Conservation (phyloP, 2,888 invertebrate species). For the Drosophila multiciliata region DNA sequence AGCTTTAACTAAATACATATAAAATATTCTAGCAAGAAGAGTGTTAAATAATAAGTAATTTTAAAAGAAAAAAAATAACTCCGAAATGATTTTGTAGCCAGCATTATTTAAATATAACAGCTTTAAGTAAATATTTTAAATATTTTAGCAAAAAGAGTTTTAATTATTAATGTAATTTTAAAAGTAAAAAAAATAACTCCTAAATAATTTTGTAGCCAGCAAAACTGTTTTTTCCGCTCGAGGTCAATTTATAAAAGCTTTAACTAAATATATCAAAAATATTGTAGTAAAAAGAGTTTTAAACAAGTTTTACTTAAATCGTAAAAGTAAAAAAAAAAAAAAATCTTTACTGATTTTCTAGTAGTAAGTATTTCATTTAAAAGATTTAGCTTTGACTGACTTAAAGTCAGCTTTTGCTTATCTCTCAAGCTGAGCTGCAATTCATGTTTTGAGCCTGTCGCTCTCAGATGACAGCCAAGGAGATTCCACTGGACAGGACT, state of each 20-base stretch:
- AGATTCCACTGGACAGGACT: conserved; percentile 29
- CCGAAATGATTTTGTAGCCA: too few relatives aligned
- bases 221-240: background rate
- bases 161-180: background rate
- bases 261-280: background rate
- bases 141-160: background rate
- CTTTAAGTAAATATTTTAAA: background rate
- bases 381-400: background rate
- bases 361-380: conserved; percentile 1
- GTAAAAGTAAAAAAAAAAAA: too few relatives aligned
- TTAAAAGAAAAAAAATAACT: too few relatives aligned
- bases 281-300: background rate
- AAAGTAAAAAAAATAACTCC: background rate
- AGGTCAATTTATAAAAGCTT: background rate
- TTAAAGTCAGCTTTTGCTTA: background rate
- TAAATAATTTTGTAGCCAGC: background rate
- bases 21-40: background rate
- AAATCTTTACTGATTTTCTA: background rate
- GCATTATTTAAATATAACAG: background rate
- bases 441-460: background rate
- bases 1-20: background rate
- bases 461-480: conserved; percentile 31
- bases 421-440: background rate
- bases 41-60: too few relatives aligned
- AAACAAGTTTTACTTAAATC: too few relatives aligned